A percentile compares a stretch with the other conserved stretches of the same genome.
phyloP scores from a whole-genome alignment of 2,113 vertebrate genomes.

The Chloroceryle aenea region DNA sequence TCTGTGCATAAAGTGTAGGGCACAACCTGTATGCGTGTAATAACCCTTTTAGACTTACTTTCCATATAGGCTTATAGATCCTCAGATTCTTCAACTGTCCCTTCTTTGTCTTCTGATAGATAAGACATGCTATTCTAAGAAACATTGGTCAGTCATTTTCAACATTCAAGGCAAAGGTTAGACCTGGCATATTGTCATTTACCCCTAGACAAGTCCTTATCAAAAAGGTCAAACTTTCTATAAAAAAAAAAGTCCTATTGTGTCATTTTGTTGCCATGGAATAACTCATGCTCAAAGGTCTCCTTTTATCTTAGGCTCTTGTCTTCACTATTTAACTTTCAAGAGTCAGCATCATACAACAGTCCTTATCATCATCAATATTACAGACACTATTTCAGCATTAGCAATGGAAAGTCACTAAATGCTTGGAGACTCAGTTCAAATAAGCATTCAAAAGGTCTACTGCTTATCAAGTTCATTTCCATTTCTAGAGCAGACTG shows the following conservation, averaged over 20 bases:
- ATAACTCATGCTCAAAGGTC: not conserved
- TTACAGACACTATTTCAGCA: not conserved
- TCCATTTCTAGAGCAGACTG: not conserved
- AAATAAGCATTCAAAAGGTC: not conserved
- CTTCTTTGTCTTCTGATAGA: not conserved
- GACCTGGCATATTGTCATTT: constrained; percentile 29
- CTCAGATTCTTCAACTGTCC: not conserved
- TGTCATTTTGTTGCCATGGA: not conserved
- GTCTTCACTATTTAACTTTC: not conserved
- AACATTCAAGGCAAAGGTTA: not conserved
- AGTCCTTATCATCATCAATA: not conserved
- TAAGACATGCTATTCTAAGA: not conserved
- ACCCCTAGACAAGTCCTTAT: not conserved
- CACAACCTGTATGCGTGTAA: not conserved
- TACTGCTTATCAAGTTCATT: not conserved
- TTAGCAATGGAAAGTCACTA: not conserved
- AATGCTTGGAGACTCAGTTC: not conserved
- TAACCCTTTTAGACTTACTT: not conserved
- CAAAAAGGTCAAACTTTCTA: constrained; percentile 38
- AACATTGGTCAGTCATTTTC: not conserved
- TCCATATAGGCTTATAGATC: not conserved
- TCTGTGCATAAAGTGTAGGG: not conserved
- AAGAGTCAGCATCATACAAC: not conserved
- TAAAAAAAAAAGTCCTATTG: not conserved
- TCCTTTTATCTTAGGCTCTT: not conserved